Percentiles rank a stretch among this genome's conserved stretches.
phyloP scores from a whole-genome alignment of 2,888 invertebrate species.

The Pogonocherus hispidulus region DNA sequence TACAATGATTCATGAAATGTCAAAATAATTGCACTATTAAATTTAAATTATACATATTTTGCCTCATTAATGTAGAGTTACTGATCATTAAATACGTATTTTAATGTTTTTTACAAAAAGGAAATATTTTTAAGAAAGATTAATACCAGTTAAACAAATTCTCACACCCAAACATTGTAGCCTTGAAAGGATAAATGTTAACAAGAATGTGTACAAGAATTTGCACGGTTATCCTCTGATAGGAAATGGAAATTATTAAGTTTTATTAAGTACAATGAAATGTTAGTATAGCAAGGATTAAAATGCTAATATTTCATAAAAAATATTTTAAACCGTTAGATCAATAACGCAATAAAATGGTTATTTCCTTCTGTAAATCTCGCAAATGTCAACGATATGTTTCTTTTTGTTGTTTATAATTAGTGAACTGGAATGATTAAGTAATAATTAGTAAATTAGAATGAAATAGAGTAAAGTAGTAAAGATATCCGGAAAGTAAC shows the following conservation, averaged over 20 bases:
- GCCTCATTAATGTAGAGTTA: neutral
- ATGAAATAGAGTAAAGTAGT: no score
- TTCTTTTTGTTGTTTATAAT: no score
- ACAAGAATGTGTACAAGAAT: neutral
- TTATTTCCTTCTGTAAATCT: no score
- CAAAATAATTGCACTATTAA: neutral
- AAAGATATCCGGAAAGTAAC: no score
- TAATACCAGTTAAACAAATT: neutral
- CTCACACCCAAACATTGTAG: neutral
- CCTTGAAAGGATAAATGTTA: neutral
- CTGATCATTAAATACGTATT: neutral
- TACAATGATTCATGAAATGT: neutral
- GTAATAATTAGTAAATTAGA: no score
- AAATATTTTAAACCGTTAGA: neutral
- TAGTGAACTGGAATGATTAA: no score
- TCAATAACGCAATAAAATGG: no score
- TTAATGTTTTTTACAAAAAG: neutral
- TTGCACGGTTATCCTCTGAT: neutral
- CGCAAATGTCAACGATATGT: no score
- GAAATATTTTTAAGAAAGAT: neutral
- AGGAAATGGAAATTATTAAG: neutral
- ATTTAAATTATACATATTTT: neutral
- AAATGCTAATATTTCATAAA: neutral
- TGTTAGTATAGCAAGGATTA: neutral
- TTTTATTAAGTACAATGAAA: neutral